phyloP scores from a whole-genome alignment of 2,113 vertebrate genomes.

The Hemicordylus capensis region DNA sequence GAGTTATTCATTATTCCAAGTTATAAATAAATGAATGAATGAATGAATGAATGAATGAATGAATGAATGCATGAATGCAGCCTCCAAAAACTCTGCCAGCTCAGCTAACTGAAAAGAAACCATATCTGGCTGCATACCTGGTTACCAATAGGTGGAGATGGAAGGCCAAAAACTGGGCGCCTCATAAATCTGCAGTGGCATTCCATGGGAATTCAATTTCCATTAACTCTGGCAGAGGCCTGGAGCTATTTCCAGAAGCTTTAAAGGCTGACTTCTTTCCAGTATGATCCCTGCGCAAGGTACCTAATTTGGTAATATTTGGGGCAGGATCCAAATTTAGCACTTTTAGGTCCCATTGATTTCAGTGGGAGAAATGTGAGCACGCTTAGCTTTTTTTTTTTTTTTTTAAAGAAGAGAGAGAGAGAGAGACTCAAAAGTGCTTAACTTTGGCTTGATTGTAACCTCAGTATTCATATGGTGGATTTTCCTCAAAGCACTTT shows the following conservation, averaged over 20 bases:
- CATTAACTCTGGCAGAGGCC: slow-evolving; percentile 34
- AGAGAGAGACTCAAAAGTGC: neutral
- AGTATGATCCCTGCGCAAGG: slow-evolving; percentile 48
- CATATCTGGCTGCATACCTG: neutral
- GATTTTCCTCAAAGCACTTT: neutral
- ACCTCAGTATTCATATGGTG: neutral
- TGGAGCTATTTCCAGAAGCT: slow-evolving; percentile 57
- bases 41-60: too few relatives aligned
- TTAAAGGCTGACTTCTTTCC: slow-evolving; percentile 48
- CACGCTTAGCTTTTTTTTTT: neutral
- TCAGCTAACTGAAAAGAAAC: slow-evolving; percentile 3
- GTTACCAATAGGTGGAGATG: slow-evolving; percentile 60
- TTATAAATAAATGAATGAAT: too few relatives aligned
- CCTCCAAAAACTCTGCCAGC: neutral
- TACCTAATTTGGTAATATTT: neutral
- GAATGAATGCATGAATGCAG: too few relatives aligned
- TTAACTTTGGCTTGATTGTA: neutral
- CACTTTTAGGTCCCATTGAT: neutral
- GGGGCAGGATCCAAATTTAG: neutral
- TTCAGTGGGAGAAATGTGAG: neutral
- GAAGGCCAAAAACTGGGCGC: slow-evolving; percentile 17
- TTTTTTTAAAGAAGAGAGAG: neutral
- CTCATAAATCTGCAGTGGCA: slow-evolving; percentile 18
- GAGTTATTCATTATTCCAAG: neutral
- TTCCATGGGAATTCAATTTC: slow-evolving; percentile 51